These are phyloP conservation scores for Epinephelus cyanopodus DNA, from an alignment of 2,113 vertebrate species.

Conservation along the genomic window DNA sequence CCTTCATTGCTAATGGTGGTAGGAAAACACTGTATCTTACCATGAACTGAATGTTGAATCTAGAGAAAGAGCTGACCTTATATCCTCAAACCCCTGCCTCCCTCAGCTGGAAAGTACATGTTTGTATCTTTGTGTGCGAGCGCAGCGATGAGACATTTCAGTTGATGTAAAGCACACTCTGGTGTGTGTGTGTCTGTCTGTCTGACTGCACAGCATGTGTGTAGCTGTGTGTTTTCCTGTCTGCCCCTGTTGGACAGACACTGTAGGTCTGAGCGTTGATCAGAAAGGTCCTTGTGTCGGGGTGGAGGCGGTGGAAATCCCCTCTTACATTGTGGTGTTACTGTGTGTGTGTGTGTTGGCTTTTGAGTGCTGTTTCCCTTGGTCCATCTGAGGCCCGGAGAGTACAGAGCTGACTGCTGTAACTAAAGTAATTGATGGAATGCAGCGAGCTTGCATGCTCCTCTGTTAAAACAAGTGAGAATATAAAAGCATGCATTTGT, in stretches of 20 bases:
- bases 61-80: conserved; percentile 28
- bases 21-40: neutral
- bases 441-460: neutral
- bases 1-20: neutral
- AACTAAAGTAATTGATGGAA: conserved; percentile 19
- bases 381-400: conserved; percentile 22
- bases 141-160: conserved; percentile 27
- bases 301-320: conserved; percentile 75
- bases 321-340: conserved; percentile 45
- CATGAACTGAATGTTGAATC: conserved; percentile 2
- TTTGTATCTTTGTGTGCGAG: conserved; percentile 35
- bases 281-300: conserved; percentile 71
- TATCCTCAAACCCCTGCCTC: conserved; percentile 8
- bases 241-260: conserved; percentile 48
- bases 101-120: conserved; percentile 48
- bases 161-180: neutral
- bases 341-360: conserved; percentile 33
- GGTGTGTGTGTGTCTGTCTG: too few species aligned
- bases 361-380: conserved; percentile 39
- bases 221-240: conserved; percentile 59
- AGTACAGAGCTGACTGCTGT: conserved; percentile 3
- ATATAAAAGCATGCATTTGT: neutral
- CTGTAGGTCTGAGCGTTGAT: conserved; percentile 59
- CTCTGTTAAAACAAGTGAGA: neutral
- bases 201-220: conserved; percentile 24